Conservation (phyloP, 2,113 vertebrate species). For the Heterochromis multidens region DNA sequence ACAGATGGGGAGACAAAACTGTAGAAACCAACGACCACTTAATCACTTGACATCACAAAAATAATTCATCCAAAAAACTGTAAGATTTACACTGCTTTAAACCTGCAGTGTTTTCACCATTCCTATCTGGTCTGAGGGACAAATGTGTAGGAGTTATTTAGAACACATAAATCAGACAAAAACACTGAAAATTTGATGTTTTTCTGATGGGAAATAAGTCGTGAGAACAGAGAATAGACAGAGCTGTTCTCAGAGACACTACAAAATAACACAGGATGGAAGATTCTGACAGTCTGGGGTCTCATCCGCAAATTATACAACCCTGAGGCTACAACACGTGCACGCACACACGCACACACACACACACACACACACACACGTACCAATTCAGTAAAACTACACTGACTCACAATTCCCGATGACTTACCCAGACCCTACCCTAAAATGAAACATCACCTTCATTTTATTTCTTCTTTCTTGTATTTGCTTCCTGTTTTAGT, state of each 20-base stretch:
- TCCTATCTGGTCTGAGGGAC: neutral
- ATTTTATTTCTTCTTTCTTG: neutral
- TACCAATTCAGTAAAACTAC: neutral
- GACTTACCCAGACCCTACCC: neutral
- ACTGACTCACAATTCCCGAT: neutral
- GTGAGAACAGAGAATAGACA: slow-evolving; percentile 28
- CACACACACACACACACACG: neutral
- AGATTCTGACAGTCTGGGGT: slow-evolving; percentile 25
- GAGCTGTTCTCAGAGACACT: slow-evolving; percentile 30
- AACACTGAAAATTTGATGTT: neutral
- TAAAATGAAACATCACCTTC: neutral
- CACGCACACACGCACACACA: neutral
- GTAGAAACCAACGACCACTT: neutral
- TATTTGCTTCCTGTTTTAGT: neutral
- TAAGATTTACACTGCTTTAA: neutral
- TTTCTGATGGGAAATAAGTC: neutral
- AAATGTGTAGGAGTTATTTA: neutral
- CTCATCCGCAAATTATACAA: slow-evolving; percentile 2
- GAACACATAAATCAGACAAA: accelerated
- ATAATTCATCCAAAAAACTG: neutral
- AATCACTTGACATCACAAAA: neutral
- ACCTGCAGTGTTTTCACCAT: neutral
- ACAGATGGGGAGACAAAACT: neutral
- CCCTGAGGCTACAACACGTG: slow-evolving; percentile 6
- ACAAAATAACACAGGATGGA: slow-evolving; percentile 24